These are phyloP conservation scores for Mamestra configurata DNA, from an alignment of 1,140 invertebrate genomes.

Conservation along the genomic window DNA sequence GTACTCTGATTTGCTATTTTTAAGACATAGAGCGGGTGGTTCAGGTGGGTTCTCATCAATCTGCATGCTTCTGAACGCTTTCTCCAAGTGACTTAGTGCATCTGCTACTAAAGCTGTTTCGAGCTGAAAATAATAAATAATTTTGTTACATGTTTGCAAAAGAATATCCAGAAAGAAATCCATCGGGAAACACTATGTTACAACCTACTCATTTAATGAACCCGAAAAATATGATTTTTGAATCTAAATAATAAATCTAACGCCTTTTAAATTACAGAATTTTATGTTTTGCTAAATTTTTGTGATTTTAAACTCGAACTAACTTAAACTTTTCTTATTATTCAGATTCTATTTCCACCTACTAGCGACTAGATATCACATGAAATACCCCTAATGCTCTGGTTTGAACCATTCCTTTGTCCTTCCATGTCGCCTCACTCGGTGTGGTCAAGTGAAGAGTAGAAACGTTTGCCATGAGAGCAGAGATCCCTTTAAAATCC, in stretches of 20 bases:
- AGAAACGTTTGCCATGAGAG: slow-evolving; percentile 78
- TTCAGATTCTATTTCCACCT: too few relatives aligned
- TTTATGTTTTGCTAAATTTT: too few relatives aligned
- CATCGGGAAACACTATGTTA: too few relatives aligned
- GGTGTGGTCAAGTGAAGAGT: slow-evolving; percentile 76
- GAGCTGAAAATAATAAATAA: slow-evolving; percentile 64
- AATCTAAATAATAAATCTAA: too few relatives aligned
- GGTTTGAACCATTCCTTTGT: slow-evolving; percentile 70
- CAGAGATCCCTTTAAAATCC: slow-evolving; percentile 69
- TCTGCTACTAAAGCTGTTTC: slow-evolving; percentile 79
- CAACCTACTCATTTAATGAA: too few relatives aligned
- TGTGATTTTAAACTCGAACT: too few relatives aligned
- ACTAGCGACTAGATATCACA: too few relatives aligned
- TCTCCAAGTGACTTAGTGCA: slow-evolving; percentile 78
- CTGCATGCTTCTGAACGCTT: slow-evolving; percentile 72
- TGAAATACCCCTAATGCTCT: slow-evolving; percentile 46
- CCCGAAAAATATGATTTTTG: too few relatives aligned
- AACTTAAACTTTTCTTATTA: too few relatives aligned
- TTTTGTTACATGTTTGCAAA: too few relatives aligned
- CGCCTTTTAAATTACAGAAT: too few relatives aligned
- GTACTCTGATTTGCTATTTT: slow-evolving; percentile 57
- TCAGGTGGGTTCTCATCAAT: slow-evolving; percentile 46
- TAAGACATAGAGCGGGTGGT: slow-evolving; percentile 75
- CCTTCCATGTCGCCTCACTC: slow-evolving; percentile 72
- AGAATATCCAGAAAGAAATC: too few relatives aligned